Evolutionary conservation across 2,888 invertebrate species (phyloP), one percentile per base, ranked within the genome.

Genomic region (Heliconius hortense): DNA sequence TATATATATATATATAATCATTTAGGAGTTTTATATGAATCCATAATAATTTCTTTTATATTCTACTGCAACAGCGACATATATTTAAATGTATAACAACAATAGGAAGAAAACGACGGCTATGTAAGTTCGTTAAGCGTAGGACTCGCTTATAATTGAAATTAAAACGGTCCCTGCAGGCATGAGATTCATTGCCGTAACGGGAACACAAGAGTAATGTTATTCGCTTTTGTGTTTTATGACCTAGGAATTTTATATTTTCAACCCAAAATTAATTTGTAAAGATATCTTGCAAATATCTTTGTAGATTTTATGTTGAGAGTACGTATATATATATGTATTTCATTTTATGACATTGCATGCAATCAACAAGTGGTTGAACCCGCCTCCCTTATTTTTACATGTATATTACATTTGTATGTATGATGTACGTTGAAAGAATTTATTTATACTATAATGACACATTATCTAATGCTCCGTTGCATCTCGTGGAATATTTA

Each of bases 361-460:
- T 43, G 53, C 83, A 86, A 89, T 90, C 93, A 92, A 94, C 93
- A 93, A 93, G 93, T 93, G 93, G 93, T 93, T 88, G 91, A 43
- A 81, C 86, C 88, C 87, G 87, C 86, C 87, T 87, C 84, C 82
- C 82, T 85, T 85, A 84, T 76, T 77, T 76, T 74, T 73, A 63
- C 70, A 63, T 75, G 72, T 67, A 76, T 73, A 73, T 35, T 68
- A 63, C 67, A 26, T 35, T n/a, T 43, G 39, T 62, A 35, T 64
- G 72, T 15, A 13, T 63, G 39, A 18, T 56, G 56, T 62, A 62
- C 35, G 43, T 71, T 64, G 18, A 73, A 69, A 64, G 63, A 74
- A 73, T 63, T 28, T 72, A 28, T 53, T 67, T 68, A 43, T 11
- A 21, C 21, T 43, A 26, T 28, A 26, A 48, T 28, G 2, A 48